Base-by-base conservation (phyloP, 2,888 invertebrate species). In the Epinotia ramella region DNA sequence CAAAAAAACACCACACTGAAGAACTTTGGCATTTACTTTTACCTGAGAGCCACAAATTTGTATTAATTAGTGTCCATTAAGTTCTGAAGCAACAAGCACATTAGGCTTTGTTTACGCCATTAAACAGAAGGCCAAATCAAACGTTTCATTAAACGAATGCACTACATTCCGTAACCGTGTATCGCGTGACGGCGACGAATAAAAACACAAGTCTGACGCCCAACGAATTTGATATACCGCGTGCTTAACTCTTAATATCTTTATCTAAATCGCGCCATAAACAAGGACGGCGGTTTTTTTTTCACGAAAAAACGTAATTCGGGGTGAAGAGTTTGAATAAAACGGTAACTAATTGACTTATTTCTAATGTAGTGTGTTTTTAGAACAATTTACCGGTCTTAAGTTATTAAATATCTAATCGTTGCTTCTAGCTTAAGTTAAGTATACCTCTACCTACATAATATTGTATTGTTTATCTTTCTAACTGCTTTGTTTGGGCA, bases 161-260 rank as follows among this genome's bases (percentile, higher is more conserved):
- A 73, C 56, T 28, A 65, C 91, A 93, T 93, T 92, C 93, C 87
- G 79, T 83, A 80, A 79, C 85, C 88, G 84, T 93, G 93, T 56
- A 66, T 93, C 83, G 94, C 94, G 94, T 93, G 94, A 89, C 90
- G 80, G 46, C 78, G 71, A 67, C 77, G 79, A 89, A 92, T 93
- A 92, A 93, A 91, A 91, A 89, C 86, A 84, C 83, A 81, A 81
- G 82, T 44, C 44, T 53, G 63, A 57, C 84, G 77, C 73, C 88
- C 86, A 84, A 86, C 88, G 87, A 92, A 91, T 93, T 93, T 92
- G 92, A 93, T 90, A 89, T 89, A 89, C 83, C 83, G 83, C 84
- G 87, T 87, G 89, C 87, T 91, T 88, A 90, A 91, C 88, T 88
- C 87, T 83, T 86, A 87, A 91, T 91, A 92, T 92, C 90, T 92